These are phyloP conservation scores for Anhinga rufa DNA, from an alignment of 2,113 vertebrate species.

Conservation along the genomic window DNA sequence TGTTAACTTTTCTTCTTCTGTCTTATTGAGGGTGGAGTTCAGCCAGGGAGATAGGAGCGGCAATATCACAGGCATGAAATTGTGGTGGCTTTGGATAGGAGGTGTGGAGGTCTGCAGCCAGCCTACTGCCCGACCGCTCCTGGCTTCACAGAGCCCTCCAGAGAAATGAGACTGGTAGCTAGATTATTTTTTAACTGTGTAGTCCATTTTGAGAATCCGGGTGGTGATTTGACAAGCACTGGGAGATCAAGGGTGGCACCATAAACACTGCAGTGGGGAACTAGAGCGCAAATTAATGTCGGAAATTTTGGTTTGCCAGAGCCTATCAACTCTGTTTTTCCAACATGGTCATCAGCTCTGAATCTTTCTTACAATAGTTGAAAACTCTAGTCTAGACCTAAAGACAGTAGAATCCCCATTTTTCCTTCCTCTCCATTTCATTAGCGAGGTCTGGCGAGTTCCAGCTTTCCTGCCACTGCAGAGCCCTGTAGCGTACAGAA, in stretches of 20 bases:
- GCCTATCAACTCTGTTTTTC: neutral
- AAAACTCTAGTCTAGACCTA: neutral
- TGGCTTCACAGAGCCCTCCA: neutral
- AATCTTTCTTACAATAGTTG: neutral
- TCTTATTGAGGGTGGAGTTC: neutral
- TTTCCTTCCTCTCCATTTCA: neutral
- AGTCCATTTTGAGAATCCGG: neutral
- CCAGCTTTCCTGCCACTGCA: neutral
- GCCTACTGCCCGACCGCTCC: neutral
- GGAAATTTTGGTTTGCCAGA: neutral
- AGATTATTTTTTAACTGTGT: neutral
- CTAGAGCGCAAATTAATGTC: neutral
- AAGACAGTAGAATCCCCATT: neutral
- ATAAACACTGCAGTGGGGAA: neutral
- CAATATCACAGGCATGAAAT: neutral
- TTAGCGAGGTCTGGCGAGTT: neutral
- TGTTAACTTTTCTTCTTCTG: neutral
- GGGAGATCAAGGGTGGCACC: neutral
- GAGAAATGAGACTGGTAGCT: neutral
- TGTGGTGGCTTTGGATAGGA: neutral
- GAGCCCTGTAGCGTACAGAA: constrained; percentile 1
- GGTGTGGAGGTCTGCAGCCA: neutral
- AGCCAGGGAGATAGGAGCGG: neutral
- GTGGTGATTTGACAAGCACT: neutral
- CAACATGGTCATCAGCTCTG: neutral